Evolutionary conservation across 2,797 vertebrate genomes (phyloP), one percentile per base, ranked within the genome.

Genomic region (Catamblyrhynchus diadema): DNA sequence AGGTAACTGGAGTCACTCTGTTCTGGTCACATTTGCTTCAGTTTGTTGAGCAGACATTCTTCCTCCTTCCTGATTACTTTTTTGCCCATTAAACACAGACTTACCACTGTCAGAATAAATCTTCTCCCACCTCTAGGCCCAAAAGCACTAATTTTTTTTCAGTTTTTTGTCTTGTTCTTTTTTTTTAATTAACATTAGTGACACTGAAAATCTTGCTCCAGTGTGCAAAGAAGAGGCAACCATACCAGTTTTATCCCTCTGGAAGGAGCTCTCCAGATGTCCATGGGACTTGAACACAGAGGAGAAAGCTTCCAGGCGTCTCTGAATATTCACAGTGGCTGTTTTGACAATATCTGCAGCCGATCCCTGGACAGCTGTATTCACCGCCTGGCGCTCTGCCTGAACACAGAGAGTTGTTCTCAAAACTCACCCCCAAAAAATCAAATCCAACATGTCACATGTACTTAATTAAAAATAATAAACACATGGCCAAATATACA

Each of bases 261-360:
- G 97, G 35, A 97, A 80, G 56, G 79, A 83, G 57, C 96, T 72
- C 60, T 96, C 94, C 65, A 97, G 56, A 86, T 99, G 99, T 66
- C 98, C 98, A 28, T 99, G 98, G 65, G 99, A 99, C 64, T 93
- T 98, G 25, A 98, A 97, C 17, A 96, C 96, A 16, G 97, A 88
- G 12, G 97, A 98, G 64, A 98, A 98, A 11, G 96, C 93, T 90
- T 98, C 98, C 44, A 99, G 95, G 23, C 97, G 97, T 48, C 96
- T 98, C 97, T 99, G 99, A 92, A 99, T 99, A 96, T 99, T 99
- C 83, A 99, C 98, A 1, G 99, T 99, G 62, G 99, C 99, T 22
- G 98, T 97, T 98, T 99, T 99, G n/a, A 99, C 99, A 28, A 99
- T 98, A 96, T 99, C 99, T 13, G 99, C 99, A 2, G 99, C 99